Conservation (phyloP, 2,113 vertebrate genomes). For the Apeltes quadracus region DNA sequence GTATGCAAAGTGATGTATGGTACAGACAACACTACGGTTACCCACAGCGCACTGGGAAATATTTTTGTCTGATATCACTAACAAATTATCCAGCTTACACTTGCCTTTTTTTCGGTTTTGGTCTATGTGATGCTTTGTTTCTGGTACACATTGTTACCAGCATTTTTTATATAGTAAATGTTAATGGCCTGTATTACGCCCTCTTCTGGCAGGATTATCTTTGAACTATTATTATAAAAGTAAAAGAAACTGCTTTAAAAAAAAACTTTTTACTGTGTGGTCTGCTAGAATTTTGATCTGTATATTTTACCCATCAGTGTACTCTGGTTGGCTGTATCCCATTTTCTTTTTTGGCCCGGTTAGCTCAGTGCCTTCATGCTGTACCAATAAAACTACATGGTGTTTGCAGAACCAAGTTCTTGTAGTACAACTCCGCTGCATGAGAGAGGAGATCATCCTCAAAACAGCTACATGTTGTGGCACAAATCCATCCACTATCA, state of each 20-base stretch:
- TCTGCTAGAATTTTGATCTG: slow-evolving; percentile 32
- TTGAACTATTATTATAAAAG: slow-evolving; percentile 20
- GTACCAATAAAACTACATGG: slow-evolving; percentile 66
- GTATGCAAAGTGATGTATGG: slow-evolving; percentile 50
- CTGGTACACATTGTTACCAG: slow-evolving; percentile 52
- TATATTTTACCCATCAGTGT: slow-evolving; percentile 33
- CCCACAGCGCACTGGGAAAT: slow-evolving; percentile 59
- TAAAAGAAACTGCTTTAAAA: slow-evolving; percentile 22
- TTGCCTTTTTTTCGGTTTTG: slow-evolving; percentile 35
- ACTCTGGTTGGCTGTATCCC: slow-evolving; percentile 49
- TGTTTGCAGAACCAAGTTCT: slow-evolving; percentile 56
- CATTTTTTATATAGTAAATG: slow-evolving; percentile 17
- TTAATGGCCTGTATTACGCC: slow-evolving; percentile 26
- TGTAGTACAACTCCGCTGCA: neutral
- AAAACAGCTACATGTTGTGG: neutral
- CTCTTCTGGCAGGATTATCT: slow-evolving; percentile 28
- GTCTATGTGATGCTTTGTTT: slow-evolving; percentile 44
- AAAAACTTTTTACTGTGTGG: slow-evolving; percentile 42
- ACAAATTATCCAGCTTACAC: slow-evolving; percentile 55
- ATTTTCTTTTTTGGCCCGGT: slow-evolving; percentile 57
- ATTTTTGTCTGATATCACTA: slow-evolving; percentile 65
- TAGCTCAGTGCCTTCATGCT: slow-evolving; percentile 65
- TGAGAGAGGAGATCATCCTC: neutral
- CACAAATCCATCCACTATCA: neutral
- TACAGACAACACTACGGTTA: slow-evolving; percentile 57